Evolutionary conservation across 2,888 invertebrate genomes (phyloP), one percentile per base, ranked within the genome.

Genomic region (Epinotia demarniana): DNA sequence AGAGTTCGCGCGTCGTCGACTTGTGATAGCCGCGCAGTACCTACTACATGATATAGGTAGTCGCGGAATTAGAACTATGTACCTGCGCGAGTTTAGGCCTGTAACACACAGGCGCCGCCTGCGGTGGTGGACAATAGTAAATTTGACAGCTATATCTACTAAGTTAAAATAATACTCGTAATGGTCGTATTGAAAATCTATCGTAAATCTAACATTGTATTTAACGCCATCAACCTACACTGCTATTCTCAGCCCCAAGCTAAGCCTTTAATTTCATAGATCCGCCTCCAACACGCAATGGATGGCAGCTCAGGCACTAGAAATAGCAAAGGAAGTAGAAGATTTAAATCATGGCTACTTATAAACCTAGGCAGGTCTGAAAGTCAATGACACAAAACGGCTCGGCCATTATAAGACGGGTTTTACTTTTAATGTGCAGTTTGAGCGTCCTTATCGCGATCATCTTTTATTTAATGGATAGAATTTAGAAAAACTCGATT

Each of bases 331-430:
- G 75, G 75, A 72, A 72, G 75, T 71, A 33, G 55, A 66, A 75
- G 75, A 75, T 75, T 72, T 75, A 71, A 75, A 70, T 75, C 67
- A 75, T 23, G 60, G 70, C 75, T 75, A 67, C 75, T 75, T 75
- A 71, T 75, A 75, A 75, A 72, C 67, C 75, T 75, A 72, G 75
- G 61, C 75, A 75, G 71, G 75, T 72, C 75, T 75, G 69, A 53
- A 66, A 77, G 77, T 77, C 77, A 77, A 72, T 77, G 77, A 77
- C 77, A 77, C 75, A 72, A 67, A 71, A 72, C 75, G 77, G 68
- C 67, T 16, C 61, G 53, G n/a, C 73, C 69, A 70, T 71, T 70
- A 70, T 33, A 39, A 57, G 70, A 71, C 77, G 61, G 68, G 77
- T 77, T 75, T 68, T 71, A 75, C 66, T 77, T 77, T 73, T 70